Conservation (phyloP, 2,113 vertebrate genomes). For the Paratilapia polleni region DNA sequence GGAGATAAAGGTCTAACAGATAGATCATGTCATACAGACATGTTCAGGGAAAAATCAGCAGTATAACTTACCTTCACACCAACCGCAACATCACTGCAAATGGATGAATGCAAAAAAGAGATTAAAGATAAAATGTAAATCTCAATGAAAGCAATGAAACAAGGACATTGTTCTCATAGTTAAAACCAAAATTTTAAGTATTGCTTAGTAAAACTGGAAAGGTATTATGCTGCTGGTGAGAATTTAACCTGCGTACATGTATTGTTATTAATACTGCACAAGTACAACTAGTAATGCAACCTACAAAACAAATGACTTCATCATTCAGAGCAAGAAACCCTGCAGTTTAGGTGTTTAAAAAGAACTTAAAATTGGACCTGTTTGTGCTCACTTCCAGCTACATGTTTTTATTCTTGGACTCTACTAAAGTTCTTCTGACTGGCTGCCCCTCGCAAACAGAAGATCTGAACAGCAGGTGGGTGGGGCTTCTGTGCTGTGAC, state of each 20-base stretch:
- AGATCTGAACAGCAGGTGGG: no score
- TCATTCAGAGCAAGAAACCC: background rate
- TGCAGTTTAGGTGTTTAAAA: background rate
- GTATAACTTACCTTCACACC: constrained; percentile 70
- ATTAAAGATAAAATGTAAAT: background rate
- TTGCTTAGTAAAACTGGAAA: background rate
- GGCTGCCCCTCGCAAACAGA: no score
- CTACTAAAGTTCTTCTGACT: no score
- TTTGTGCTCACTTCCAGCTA: background rate
- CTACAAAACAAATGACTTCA: background rate
- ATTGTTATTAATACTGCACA: background rate
- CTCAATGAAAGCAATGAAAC: background rate
- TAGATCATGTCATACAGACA: background rate
- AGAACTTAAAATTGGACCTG: background rate
- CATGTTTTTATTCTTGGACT: background rate
- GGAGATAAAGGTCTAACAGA: background rate
- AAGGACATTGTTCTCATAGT: background rate
- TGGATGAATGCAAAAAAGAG: background rate
- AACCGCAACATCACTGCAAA: constrained; percentile 76
- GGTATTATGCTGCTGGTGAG: background rate
- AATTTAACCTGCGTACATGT: background rate
- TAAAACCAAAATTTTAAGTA: background rate
- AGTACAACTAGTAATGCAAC: background rate
- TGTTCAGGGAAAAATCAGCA: background rate
- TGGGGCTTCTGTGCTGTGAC: no score